These are phyloP conservation scores for Trochalopteron elliotii DNA, from an alignment of 2,113 vertebrate species.

Conservation along the genomic window DNA sequence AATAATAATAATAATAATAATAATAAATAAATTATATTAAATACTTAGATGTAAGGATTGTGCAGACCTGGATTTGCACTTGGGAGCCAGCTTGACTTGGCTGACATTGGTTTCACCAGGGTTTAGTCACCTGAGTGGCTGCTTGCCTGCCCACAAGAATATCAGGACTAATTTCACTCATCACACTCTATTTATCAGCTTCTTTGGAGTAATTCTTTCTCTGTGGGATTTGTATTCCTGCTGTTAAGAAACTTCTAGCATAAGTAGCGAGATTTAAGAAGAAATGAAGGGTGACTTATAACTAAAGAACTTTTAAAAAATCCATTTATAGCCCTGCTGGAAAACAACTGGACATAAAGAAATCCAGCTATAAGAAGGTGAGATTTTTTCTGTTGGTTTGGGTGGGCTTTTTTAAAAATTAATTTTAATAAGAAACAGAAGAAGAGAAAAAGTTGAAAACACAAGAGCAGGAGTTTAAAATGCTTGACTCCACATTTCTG, in stretches of 20 bases:
- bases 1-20: too few species aligned
- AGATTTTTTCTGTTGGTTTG: not conserved
- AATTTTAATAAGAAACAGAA: not conserved
- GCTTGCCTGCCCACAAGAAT: not conserved
- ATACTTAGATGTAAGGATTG: not conserved
- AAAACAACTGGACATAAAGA: constrained; percentile 92
- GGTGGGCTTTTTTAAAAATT: not conserved
- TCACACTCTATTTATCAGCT: not conserved
- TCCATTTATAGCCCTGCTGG: constrained; percentile 83
- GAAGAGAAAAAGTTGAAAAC: not conserved
- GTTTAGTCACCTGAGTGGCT: not conserved
- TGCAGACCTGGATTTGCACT: not conserved
- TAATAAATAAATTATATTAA: not conserved
- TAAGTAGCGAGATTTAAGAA: not conserved
- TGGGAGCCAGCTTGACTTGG: not conserved
- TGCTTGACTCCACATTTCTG: not conserved
- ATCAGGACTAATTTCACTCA: not conserved
- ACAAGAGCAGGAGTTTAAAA: not conserved
- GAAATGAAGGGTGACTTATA: not conserved
- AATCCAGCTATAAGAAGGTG: constrained; percentile 98
- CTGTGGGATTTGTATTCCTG: not conserved
- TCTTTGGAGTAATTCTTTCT: not conserved
- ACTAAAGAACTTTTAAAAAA: constrained; percentile 18
- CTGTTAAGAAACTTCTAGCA: constrained; percentile 9
- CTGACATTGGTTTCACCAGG: not conserved